phyloP scores from a whole-genome alignment of 1,140 invertebrate species.

The Augochlora pura region DNA sequence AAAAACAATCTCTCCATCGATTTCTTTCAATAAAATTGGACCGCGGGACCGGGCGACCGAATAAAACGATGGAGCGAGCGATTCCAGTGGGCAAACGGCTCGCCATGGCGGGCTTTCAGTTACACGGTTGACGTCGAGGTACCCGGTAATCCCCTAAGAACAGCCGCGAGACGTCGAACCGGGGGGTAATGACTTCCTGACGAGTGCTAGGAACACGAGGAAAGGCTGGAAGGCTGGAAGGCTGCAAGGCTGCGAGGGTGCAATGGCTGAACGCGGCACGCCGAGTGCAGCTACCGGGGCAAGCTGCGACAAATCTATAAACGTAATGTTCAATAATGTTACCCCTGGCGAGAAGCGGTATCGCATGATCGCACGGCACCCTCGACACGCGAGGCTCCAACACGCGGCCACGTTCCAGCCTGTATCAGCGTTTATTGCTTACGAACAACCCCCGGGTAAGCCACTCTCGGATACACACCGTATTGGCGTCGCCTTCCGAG shows the following conservation, averaged over 20 bases:
- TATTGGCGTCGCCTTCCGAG: slow-evolving; percentile 20
- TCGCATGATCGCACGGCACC: slow-evolving; percentile 67
- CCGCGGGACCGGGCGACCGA: too few species aligned
- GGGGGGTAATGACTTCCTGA: background rate
- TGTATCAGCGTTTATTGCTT: slow-evolving; percentile 55
- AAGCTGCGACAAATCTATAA: slow-evolving; percentile 67
- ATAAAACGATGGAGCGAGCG: too few species aligned
- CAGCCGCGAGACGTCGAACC: background rate
- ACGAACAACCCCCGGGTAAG: slow-evolving; percentile 21
- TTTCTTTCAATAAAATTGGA: too few species aligned
- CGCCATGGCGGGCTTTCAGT: background rate
- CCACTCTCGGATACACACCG: background rate
- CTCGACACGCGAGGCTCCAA: slow-evolving; percentile 41
- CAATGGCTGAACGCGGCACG: too few species aligned
- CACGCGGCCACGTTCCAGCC: slow-evolving; percentile 17
- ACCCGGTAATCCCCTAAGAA: background rate
- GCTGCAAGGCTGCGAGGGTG: background rate
- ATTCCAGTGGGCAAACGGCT: background rate
- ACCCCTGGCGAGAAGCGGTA: slow-evolving; percentile 53
- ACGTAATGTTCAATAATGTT: slow-evolving; percentile 69
- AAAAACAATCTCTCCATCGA: too few species aligned
- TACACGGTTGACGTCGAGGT: background rate
- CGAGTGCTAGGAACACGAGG: background rate
- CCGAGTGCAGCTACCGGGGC: background rate
- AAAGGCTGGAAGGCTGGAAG: background rate